Conservation (phyloP, 2,888 invertebrate species). For the Sinhomidia bicolor region DNA sequence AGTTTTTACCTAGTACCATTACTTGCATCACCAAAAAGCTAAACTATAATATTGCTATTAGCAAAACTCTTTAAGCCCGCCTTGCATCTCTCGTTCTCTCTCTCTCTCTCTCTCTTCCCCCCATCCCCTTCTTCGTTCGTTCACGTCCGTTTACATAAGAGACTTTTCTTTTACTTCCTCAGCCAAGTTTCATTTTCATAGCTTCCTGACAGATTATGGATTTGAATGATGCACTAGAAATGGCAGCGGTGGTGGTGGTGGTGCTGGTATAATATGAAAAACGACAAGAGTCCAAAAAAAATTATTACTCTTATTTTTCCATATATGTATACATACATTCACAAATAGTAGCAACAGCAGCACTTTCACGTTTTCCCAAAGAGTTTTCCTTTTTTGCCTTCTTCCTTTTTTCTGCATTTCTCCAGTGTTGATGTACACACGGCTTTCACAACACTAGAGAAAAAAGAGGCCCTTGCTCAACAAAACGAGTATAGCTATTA, state of each 20-base stretch:
- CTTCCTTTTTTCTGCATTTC: not conserved
- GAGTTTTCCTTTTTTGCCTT: not conserved
- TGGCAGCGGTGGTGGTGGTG: not conserved
- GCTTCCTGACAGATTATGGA: constrained; percentile 71
- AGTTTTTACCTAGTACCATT: too few species aligned
- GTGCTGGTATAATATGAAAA: not conserved
- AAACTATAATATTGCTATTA: too few species aligned
- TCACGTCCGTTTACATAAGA: constrained; percentile 17
- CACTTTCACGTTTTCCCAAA: not conserved
- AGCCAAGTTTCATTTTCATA: constrained; percentile 65
- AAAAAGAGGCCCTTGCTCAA: too few species aligned
- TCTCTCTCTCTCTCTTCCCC: too few species aligned
- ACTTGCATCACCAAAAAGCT: too few species aligned
- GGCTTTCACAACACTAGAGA: not conserved
- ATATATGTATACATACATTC: too few species aligned
- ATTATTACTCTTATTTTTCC: not conserved
- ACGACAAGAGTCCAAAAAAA: not conserved
- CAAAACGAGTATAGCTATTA: too few species aligned
- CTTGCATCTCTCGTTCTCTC: too few species aligned
- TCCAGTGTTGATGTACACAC: not conserved
- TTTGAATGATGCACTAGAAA: constrained; percentile 64
- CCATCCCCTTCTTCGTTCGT: too few species aligned
- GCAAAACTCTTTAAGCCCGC: not conserved
- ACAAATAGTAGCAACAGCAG: not conserved
- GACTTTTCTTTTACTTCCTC: constrained; percentile 71